phyloP scores from a whole-genome alignment of 2,797 vertebrate genomes.

The Varecia variegata region DNA sequence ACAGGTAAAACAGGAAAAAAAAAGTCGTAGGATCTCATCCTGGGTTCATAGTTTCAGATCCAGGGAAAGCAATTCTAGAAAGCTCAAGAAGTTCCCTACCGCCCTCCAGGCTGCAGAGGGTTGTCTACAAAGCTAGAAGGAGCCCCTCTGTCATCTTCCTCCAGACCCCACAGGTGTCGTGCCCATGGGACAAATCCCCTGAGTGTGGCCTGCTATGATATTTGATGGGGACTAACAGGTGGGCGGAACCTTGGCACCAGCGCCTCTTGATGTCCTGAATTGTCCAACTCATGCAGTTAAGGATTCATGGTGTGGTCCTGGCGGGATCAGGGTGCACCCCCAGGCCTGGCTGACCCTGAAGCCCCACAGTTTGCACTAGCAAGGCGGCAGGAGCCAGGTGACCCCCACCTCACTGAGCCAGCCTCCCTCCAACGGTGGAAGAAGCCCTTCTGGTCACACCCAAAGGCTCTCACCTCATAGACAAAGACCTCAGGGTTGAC shows the following conservation, averaged over 20 bases:
- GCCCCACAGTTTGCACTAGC: background rate
- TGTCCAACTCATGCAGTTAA: background rate
- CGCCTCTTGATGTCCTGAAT: background rate
- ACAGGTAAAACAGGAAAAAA: background rate
- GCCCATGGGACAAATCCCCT: background rate
- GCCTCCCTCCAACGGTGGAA: background rate
- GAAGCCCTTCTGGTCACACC: background rate
- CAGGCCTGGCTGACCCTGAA: background rate
- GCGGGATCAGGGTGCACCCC: background rate
- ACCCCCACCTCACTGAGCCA: background rate
- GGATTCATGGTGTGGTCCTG: background rate
- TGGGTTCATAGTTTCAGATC: background rate
- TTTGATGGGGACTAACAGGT: background rate
- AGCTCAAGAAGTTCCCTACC: background rate
- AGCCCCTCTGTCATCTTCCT: background rate
- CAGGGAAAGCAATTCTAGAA: background rate
- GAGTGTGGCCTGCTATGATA: background rate
- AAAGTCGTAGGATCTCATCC: background rate
- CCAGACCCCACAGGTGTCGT: background rate
- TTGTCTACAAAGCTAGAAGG: background rate
- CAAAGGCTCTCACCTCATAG: constrained; percentile 66
- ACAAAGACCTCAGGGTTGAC: constrained; percentile 30
- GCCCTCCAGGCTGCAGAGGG: background rate
- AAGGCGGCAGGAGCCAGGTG: background rate
- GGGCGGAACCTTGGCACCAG: background rate